These are phyloP conservation scores for Cyaniris semiargus DNA, from an alignment of 2,888 invertebrate species.

Conservation along the genomic window DNA sequence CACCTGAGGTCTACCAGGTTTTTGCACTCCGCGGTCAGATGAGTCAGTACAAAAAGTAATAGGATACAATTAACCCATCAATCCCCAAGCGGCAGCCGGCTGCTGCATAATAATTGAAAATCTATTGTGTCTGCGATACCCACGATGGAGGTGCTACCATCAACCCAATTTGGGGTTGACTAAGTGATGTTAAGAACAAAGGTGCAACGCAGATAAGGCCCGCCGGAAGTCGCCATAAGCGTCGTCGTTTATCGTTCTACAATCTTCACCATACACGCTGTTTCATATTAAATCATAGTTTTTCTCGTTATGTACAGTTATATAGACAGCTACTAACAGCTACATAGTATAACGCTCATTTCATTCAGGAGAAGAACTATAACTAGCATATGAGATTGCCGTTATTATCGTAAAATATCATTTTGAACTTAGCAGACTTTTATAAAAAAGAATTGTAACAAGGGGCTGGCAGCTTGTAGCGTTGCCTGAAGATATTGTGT, in stretches of 20 bases:
- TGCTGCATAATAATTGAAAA: no score
- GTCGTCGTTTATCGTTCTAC: constrained; percentile 43
- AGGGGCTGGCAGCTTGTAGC: no score
- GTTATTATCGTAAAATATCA: no score
- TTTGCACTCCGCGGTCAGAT: not conserved
- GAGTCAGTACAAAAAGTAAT: constrained; percentile 51
- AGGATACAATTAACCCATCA: constrained; percentile 62
- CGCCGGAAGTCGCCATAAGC: constrained; percentile 63
- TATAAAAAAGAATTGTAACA: no score
- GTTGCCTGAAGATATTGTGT: no score
- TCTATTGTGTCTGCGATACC: no score
- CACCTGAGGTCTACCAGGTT: not conserved
- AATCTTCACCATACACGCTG: constrained; percentile 16
- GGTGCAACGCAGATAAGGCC: constrained; percentile 59
- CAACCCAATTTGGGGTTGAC: constrained; percentile 55
- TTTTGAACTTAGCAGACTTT: no score
- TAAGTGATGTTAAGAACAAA: constrained; percentile 62
- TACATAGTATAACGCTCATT: no score
- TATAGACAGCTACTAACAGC: not conserved
- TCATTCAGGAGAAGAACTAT: no score
- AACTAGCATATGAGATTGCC: no score
- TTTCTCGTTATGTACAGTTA: not conserved
- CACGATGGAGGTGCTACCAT: no score
- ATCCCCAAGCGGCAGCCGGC: no score
- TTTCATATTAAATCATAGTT: constrained; percentile 5